phyloP scores from a whole-genome alignment of 2,888 invertebrate genomes.

The Coremacera marginata region DNA sequence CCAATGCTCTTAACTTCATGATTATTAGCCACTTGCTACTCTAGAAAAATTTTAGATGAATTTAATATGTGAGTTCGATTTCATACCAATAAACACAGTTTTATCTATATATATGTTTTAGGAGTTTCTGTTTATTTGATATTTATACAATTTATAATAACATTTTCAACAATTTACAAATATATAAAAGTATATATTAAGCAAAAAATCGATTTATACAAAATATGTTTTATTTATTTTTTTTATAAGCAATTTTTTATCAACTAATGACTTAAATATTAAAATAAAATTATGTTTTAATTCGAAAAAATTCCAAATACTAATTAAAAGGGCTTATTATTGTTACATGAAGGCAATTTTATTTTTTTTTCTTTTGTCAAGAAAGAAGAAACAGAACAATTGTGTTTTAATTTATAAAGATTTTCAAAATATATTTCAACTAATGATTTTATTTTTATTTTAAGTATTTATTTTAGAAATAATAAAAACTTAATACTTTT shows the following conservation, averaged over 20 bases:
- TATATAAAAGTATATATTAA: background rate
- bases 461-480: background rate
- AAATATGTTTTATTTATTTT: constrained; percentile 40
- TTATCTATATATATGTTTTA: background rate
- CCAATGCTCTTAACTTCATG: too few species aligned
- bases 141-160: constrained; percentile 14
- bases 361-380: too few species aligned
- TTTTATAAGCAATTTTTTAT: constrained; percentile 44
- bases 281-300: constrained; percentile 15
- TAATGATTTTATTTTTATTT: background rate
- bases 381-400: background rate
- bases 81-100: background rate
- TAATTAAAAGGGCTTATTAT: too few species aligned
- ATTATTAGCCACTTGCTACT: too few species aligned
- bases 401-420: background rate
- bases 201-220: background rate
- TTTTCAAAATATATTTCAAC: constrained; percentile 4
- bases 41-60: too few species aligned
- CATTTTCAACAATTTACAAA: constrained; percentile 14
- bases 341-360: too few species aligned
- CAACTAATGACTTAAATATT: constrained; percentile 59
- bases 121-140: background rate
- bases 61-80: too few species aligned
- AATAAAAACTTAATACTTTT: background rate
- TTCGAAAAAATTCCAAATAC: too few species aligned